A percentile compares a stretch with the other conserved stretches of the same genome.
These are phyloP conservation scores for Eurypyga helias DNA, from an alignment of 2,113 vertebrate species.

Conservation along the genomic window DNA sequence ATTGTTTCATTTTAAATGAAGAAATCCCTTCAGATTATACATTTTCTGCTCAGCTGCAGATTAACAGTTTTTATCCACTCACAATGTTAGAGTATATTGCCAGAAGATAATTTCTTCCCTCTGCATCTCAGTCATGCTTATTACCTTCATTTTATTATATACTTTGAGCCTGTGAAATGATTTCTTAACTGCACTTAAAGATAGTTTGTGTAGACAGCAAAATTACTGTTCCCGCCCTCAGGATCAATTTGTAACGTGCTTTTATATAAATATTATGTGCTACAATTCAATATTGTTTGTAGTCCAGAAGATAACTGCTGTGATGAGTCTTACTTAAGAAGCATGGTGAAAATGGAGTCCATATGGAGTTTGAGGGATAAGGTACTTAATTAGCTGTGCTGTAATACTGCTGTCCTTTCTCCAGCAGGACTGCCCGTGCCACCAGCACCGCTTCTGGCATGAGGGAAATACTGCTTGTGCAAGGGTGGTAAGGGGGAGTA, in stretches of 20 bases:
- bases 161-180: conserved; percentile 41
- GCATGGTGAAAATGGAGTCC: background rate
- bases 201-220: conserved; percentile 52
- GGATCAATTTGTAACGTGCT: conserved; percentile 49
- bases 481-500: background rate
- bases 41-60: conserved; percentile 49
- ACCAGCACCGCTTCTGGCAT: background rate
- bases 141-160: conserved; percentile 64
- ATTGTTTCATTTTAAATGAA: conserved; percentile 7
- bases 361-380: conserved; percentile 21
- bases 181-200: conserved; percentile 57
- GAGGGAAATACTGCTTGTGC: background rate
- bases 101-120: conserved; percentile 64
- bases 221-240: conserved; percentile 51
- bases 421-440: background rate
- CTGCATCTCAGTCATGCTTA: conserved; percentile 56
- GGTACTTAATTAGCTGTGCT: conserved; percentile 19
- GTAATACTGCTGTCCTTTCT: background rate
- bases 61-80: conserved; percentile 36
- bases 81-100: conserved; percentile 25
- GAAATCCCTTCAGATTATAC: conserved; percentile 36
- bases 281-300: conserved; percentile 24
- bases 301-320: conserved; percentile 12
- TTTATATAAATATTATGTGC: conserved; percentile 54
- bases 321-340: conserved; percentile 52